Evolutionary conservation across 2,888 invertebrate genomes (phyloP).

Genomic region (Cheilosia variabilis): DNA sequence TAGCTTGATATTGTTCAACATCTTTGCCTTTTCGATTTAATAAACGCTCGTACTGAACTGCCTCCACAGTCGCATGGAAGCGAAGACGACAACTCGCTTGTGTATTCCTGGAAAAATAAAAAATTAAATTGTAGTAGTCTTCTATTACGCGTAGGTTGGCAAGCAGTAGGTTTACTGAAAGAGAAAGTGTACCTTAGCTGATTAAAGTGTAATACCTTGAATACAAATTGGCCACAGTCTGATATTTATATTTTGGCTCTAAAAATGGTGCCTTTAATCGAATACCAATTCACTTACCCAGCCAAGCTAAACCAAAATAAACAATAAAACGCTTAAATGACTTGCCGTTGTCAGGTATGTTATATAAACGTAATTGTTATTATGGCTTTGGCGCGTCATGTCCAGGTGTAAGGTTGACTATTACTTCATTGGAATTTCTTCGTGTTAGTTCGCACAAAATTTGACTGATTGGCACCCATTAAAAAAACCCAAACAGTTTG

Average conservation of each 20-base stretch:
- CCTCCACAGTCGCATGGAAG: conserved; percentile 12
- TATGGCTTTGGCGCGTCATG: conserved; percentile 17
- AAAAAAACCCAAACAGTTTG: too few species aligned
- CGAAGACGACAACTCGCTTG: conserved; percentile 15
- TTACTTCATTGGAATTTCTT: conserved; percentile 17
- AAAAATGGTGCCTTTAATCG: conserved; percentile 39
- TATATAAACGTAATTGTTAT: conserved; percentile 43
- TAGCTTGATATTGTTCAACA: conserved; percentile 76
- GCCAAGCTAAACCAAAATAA: conserved; percentile 25
- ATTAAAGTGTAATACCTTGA: conserved; percentile 39
- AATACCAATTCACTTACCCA: conserved; percentile 52
- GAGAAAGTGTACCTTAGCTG: conserved; percentile 60
- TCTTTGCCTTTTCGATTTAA: conserved; percentile 42
- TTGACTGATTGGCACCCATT: background rate
- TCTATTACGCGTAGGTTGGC: background rate
- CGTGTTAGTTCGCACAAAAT: conserved; percentile 8
- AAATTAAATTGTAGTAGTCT: conserved; percentile 11
- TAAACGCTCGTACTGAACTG: conserved; percentile 8
- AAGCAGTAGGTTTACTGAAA: conserved; percentile 24
- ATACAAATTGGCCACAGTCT: conserved; percentile 45
- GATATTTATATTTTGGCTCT: conserved; percentile 49
- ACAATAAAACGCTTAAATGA: conserved; percentile 27
- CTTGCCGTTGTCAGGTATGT: conserved; percentile 12
- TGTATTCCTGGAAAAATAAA: conserved; percentile 51
- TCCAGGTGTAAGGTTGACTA: conserved; percentile 26